Base-by-base conservation (phyloP, 2,797 vertebrate genomes). In the Urophycis tenuis region DNA sequence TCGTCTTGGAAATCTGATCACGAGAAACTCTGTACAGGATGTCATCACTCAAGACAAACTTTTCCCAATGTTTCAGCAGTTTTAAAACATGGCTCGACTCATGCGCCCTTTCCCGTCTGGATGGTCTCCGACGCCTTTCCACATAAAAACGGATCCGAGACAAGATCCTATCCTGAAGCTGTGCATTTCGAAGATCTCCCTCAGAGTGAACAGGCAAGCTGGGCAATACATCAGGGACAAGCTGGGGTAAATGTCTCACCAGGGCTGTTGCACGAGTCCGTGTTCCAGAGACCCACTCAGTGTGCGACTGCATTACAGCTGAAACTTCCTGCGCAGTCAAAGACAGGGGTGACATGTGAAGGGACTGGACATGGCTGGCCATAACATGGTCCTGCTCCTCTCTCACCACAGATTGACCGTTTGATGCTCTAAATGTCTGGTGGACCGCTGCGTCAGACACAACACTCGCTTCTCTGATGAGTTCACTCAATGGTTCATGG, bases 401-500 rank as follows among this genome's bases (percentile, higher is more conserved):
- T n/a, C n/a, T n/a, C n/a, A n/a, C n/a, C n/a, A n/a, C n/a, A n/a
- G n/a, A n/a, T n/a, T n/a, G n/a, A n/a, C n/a, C n/a, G n/a, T n/a
- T n/a, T n/a, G n/a, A 8, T 0, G 1, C 0, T 1, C n/a, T 19
- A 53, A 22, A 53, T 3, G n/a, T 3, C 6, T n/a, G 49, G n/a
- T n/a, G n/a, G n/a, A n/a, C n/a, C n/a, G n/a, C n/a, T 22, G 5
- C 49, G 17, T 53, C 49, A 53, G 49, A 53, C 1, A 53, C 17
- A 7, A 53, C 17, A 2, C 2, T 53, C 0, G 5, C 3, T 1
- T 5, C n/a, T n/a, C n/a, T n/a, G n/a, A n/a, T n/a, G n/a, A n/a
- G n/a, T n/a, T n/a, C n/a, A n/a, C n/a, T n/a, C n/a, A n/a, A n/a
- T 1, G 45, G 45, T 10, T 49, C 45, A 3, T 19, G 15, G 19